A percentile compares a stretch with the other conserved stretches of the same genome.
Conservation (phyloP, 2,113 vertebrate genomes). For the Cinclus cinclus region DNA sequence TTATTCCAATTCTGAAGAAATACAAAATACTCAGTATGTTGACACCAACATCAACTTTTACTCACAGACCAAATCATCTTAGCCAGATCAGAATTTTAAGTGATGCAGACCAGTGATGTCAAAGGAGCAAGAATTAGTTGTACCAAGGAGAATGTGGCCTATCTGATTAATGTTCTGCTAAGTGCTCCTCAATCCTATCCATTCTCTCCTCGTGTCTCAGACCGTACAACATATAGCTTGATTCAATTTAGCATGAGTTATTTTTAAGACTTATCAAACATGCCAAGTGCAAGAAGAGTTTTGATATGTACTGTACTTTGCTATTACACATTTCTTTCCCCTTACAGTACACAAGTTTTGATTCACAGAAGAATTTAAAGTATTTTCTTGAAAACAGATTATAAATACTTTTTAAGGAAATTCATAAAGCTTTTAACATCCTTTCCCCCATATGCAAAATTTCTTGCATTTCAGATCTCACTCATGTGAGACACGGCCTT, state of each 20-base stretch:
- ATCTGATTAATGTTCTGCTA: slow-evolving; percentile 41
- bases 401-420: not conserved
- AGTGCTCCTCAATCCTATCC: slow-evolving; percentile 39
- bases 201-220: not conserved
- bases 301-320: not conserved
- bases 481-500: not conserved
- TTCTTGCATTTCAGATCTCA: not conserved
- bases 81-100: slow-evolving; percentile 4
- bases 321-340: not conserved
- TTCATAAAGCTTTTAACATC: not conserved
- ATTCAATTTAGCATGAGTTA: slow-evolving; percentile 8
- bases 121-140: slow-evolving; percentile 34
- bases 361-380: not conserved
- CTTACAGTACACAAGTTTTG: not conserved
- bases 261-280: slow-evolving; percentile 5
- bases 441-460: not conserved
- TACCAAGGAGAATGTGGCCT: not conserved
- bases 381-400: not conserved
- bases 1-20: not conserved
- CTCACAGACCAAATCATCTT: not conserved
- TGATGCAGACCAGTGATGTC: not conserved
- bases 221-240: not conserved
- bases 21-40: not conserved
- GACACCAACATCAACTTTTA: not conserved
- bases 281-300: not conserved